Base-by-base conservation (phyloP, 2,113 vertebrate genomes). In the Ctenomys sociabilis region DNA sequence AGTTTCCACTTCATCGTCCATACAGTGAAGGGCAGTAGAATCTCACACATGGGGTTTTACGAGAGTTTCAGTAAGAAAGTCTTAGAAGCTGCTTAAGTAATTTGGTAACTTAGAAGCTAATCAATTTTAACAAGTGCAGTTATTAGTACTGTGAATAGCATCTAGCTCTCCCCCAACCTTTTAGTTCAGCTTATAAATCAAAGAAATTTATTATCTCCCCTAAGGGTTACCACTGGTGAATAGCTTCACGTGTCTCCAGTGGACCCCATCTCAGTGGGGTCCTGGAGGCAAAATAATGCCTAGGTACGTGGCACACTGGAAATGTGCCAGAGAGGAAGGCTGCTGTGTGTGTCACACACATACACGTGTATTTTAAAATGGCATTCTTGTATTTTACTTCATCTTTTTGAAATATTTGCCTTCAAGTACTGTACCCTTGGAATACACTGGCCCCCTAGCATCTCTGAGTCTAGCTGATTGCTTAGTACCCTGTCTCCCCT, bases 151-250 rank as follows among this genome's bases (percentile, higher is more conserved):
- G 30, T 90, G 35, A 97, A 59, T 73, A 63, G 30, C 43, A 57
- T 84, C n/a, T 77, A 77, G 40, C 72, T 90, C 94, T 94, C n/a
- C 26, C 19, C 37, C 17, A 14, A 7, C 0, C 4, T 82, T 87
- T 94, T 90, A 19, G 72, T 77, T 94, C 32, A 92, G 45, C 61
- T 43, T 68, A 14, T 90, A 88, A 91, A 96, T 72, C 11, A 93
- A 91, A 93, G 68, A 61, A 94, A 40, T n/a, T 37, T 40, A 3
- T 90, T 95, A 72, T 90, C 52, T 24, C 37, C 64, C 64, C 32
- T 11, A 82, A 82, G 32, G 4, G 5, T 43, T 19, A 84, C 7
- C 1, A 43, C n/a, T 1, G 32, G 61, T 86, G 68, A 85, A 54
- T 52, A 78, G 7, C 8, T 61, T 88, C 7, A 19, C 7, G 0